Evolutionary conservation across 2,797 vertebrate genomes (phyloP), one percentile per base, ranked within the genome.

Genomic region (Halcyon smyrnensis): DNA sequence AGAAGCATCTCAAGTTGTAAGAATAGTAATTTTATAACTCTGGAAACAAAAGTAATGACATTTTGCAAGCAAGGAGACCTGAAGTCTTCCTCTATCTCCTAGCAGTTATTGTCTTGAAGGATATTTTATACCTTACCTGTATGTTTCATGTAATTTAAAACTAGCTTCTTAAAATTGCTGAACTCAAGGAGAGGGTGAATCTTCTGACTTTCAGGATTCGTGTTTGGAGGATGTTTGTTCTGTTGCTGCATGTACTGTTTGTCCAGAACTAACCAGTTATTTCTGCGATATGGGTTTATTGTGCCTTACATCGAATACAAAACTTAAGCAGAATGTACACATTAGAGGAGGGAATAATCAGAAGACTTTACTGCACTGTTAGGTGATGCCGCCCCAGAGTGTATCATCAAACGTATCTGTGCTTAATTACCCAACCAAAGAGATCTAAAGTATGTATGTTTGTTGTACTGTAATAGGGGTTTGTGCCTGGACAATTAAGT

Each of bases 381-480:
- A 97, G 96, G 96, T 97, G 96, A 97, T 97, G 98, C 97, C 94
- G 93, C 96, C 97, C 97, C 97, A 96, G 98, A 97, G 98, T 97
- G 98, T 98, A 96, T 98, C 97, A 97, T 97, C 97, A 98, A 98
- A 97, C 96, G 97, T 98, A 98, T 98, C 97, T 98, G 97, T 99
- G 98, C 98, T 99, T 98, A 98, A 98, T 98, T 98, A 97, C 98
- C 98, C 98, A 98, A 99, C 98, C 98, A 99, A 99, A 99, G 98
- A 99, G 97, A 97, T 98, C 97, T 98, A 98, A 98, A 98, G 97
- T 98, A 95, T 98, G 98, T 98, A 96, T 98, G 97, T 97, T 98
- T 97, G 98, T 98, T 98, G 97, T 98, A 98, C 97, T 98, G 98
- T 98, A 98, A 98, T 98, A 98, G 98, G 98, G 98, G 98, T 98